phyloP scores from a whole-genome alignment of 1,140 invertebrate species.

The Acromyrmex charruanus region DNA sequence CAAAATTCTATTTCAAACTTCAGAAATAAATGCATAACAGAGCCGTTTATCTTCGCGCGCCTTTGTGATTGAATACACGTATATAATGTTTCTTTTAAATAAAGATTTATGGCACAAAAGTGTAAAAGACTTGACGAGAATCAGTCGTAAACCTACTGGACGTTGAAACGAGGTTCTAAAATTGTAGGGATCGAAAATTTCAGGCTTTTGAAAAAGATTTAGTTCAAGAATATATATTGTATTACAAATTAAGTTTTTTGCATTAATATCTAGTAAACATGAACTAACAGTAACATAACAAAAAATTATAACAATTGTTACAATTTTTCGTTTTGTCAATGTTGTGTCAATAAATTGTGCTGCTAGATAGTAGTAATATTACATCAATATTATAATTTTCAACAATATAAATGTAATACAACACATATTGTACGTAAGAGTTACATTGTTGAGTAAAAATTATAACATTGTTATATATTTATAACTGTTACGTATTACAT shows the following conservation, averaged over 20 bases:
- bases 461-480: too few relatives aligned
- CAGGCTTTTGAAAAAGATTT: background rate
- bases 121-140: background rate
- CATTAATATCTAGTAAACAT: background rate
- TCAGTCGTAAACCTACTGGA: background rate
- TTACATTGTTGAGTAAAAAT: too few relatives aligned
- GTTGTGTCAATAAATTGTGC: too few relatives aligned
- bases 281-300: too few relatives aligned
- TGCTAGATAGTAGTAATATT: too few relatives aligned
- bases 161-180: background rate
- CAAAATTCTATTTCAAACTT: background rate
- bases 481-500: too few relatives aligned
- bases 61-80: constrained; percentile 1
- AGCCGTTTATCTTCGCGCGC: constrained; percentile 13
- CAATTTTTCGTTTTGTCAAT: too few relatives aligned
- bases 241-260: background rate
- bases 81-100: background rate
- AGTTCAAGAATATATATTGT: background rate
- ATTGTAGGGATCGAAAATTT: background rate
- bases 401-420: too few relatives aligned
- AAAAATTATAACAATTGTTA: too few relatives aligned
- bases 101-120: constrained; percentile 22
- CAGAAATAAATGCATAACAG: background rate
- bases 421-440: too few relatives aligned
- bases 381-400: too few relatives aligned